phyloP scores from a whole-genome alignment of 1,140 invertebrate species.

The Anastrepha obliqua region DNA sequence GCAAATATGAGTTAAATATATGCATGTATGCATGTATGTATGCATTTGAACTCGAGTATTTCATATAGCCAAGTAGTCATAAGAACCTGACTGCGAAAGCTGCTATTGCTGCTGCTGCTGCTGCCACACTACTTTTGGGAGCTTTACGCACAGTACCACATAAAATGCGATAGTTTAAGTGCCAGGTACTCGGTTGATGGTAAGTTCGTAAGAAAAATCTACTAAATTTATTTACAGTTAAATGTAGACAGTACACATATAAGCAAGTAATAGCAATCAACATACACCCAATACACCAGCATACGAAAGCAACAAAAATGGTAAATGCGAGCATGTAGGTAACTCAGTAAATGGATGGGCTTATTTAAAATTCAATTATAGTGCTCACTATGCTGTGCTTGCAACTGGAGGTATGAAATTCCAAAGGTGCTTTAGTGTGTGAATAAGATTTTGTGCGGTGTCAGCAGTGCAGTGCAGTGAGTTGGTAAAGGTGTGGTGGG shows the following conservation, averaged over 20 bases:
- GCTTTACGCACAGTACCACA: constrained; percentile 20
- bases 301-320: background rate
- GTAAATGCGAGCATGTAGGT: background rate
- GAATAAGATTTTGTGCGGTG: background rate
- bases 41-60: background rate
- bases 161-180: constrained; percentile 49
- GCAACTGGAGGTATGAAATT: constrained; percentile 21
- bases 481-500: background rate
- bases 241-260: constrained; percentile 62
- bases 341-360: constrained; percentile 55
- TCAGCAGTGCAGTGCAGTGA: background rate
- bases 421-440: constrained; percentile 1
- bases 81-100: background rate
- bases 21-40: background rate
- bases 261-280: background rate
- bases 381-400: background rate
- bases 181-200: background rate
- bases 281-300: background rate
- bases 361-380: constrained; percentile 75
- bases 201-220: background rate
- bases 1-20: too few species aligned
- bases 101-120: background rate
- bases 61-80: constrained; percentile 21
- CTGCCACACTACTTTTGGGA: background rate
- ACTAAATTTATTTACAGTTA: constrained; percentile 73